A percentile compares a stretch with the other conserved stretches of the same genome.
These are phyloP conservation scores for Prosopocoilus inquinatus DNA, from an alignment of 2,888 invertebrate species.

Conservation along the genomic window DNA sequence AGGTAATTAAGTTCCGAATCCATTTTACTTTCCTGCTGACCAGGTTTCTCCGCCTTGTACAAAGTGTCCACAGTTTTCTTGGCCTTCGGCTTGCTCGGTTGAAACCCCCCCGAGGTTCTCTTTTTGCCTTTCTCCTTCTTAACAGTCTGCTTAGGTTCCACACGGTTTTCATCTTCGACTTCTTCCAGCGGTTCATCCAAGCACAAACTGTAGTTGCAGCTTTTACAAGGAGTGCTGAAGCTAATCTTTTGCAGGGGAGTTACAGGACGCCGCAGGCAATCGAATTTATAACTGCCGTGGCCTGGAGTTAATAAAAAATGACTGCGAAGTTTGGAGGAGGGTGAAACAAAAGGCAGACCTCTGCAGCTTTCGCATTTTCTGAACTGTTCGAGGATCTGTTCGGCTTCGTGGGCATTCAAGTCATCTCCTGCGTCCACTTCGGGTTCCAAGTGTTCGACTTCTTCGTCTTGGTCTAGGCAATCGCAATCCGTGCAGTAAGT, in stretches of 20 bases:
- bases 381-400: conserved; percentile 14
- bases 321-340: background rate
- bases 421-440: conserved; percentile 27
- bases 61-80: no score
- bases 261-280: conserved; percentile 14
- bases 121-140: background rate
- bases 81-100: background rate
- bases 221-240: background rate
- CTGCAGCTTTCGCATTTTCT: background rate
- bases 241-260: conserved; percentile 14
- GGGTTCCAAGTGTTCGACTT: conserved; percentile 31
- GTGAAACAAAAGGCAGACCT: background rate
- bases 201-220: no score
- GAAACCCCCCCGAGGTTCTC: background rate
- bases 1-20: no score
- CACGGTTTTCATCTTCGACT: background rate
- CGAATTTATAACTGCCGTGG: background rate
- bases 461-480: conserved; percentile 27
- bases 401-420: conserved; percentile 12
- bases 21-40: no score
- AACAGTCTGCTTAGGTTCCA: background rate
- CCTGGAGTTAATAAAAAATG: background rate
- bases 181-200: background rate
- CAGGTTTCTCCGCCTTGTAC: no score
- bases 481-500: conserved; percentile 14